Conservation (phyloP, 2,113 vertebrate genomes). For the Stegostoma tigrinum region DNA sequence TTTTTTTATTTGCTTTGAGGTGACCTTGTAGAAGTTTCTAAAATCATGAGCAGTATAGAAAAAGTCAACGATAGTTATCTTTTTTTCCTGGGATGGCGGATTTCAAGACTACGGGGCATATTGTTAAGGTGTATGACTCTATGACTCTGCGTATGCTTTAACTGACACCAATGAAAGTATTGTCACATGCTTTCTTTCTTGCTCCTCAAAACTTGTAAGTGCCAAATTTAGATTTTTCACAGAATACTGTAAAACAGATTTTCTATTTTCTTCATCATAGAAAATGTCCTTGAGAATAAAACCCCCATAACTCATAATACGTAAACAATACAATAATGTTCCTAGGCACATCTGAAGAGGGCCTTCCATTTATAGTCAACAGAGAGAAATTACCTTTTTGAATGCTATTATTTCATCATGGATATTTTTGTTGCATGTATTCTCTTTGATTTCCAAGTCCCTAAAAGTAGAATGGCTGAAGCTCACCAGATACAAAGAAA, state of each 20-base stretch:
- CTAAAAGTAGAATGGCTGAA: background rate
- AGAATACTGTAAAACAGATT: background rate
- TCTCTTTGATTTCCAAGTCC: background rate
- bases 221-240: background rate
- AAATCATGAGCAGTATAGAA: too few species aligned
- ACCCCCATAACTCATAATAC: background rate
- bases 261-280: background rate
- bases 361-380: background rate
- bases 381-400: background rate
- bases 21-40: too few species aligned
- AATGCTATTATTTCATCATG: background rate
- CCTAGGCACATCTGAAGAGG: background rate
- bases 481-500: background rate
- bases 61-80: too few species aligned
- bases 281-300: background rate
- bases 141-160: background rate
- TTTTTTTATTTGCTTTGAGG: background rate
- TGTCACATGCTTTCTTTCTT: background rate
- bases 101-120: too few species aligned
- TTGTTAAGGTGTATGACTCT: too few species aligned
- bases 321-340: background rate
- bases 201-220: background rate
- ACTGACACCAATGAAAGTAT: background rate
- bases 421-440: background rate
- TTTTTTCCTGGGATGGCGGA: too few species aligned